Base-by-base conservation (phyloP, 2,797 vertebrate genomes). In the Taeniopygia guttata region DNA sequence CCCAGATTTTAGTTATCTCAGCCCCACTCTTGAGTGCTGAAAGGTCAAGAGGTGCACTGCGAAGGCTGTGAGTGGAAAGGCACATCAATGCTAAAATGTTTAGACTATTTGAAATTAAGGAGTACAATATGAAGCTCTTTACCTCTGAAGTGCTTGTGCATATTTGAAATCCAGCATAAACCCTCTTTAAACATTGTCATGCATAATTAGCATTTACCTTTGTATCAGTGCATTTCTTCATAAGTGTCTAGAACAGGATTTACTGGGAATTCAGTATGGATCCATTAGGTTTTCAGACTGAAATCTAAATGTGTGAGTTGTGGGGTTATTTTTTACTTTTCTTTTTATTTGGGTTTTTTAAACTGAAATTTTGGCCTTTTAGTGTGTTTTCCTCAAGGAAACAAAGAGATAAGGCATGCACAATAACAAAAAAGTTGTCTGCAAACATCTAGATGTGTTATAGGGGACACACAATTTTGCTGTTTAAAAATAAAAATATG, bases 1-100 rank as follows among this genome's bases (percentile, higher is more conserved):
- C 67, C 84, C 85, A 49, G 79, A 54, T 74, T 83, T 90, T 58
- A 59, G 88, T 87, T 92, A 66, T 86, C 84, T 94, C 76, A 46
- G 81, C 63, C 46, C 64, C 87, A 54, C 84, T 91, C 87, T 54
- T 87, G 92, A 94, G 77, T 84, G 72, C 80, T 86, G 69, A 91
- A 95, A 89, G 92, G 96, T 96, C 86, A 90, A 85, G 75, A 96
- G 81, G 87, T 93, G 34, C 60, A 5, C 67, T 46, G 29, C 73
- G 60, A 84, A 87, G 60, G 52, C 88, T 85, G 43, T 25, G n/a
- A 75, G 66, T 9, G 1, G 78, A 78, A 87, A 85, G 80, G 59
- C 82, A 82, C 40, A 74, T 90, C 90, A 42, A 16, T 82, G 55
- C 46, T 78, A 82, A 84, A 66, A 84, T 72, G 72, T 94, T 62